Evolutionary conservation across 2,888 invertebrate genomes (phyloP).

Genomic region (Ichneumon xanthorius): DNA sequence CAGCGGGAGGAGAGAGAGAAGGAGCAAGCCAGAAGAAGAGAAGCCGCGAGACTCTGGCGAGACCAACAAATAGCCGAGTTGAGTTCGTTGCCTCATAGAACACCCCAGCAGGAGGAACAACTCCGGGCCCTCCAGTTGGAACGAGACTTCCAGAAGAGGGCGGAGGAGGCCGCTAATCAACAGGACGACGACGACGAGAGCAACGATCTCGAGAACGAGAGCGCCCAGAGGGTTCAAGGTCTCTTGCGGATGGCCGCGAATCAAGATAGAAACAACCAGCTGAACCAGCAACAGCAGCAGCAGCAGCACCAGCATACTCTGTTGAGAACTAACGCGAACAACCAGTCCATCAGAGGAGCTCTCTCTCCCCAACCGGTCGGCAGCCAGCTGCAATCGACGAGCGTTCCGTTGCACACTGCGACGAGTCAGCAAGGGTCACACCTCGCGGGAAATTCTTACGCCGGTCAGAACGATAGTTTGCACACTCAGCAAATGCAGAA

Average conservation of each 20-base stretch:
- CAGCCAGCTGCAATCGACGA: conserved; percentile 81
- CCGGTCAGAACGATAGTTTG: conserved; percentile 71
- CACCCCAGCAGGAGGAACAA: conserved; percentile 94
- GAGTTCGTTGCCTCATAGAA: conserved; percentile 89
- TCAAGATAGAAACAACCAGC: conserved; percentile 78
- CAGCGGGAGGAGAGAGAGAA: conserved; percentile 96
- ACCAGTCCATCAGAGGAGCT: conserved; percentile 79
- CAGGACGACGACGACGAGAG: conserved; percentile 89
- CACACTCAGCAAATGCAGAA: conserved; percentile 63
- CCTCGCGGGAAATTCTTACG: conserved; percentile 72
- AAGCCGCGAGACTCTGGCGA: conserved; percentile 92
- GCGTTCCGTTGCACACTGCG: conserved; percentile 80
- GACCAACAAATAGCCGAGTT: conserved; percentile 95
- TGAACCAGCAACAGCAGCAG: conserved; percentile 60
- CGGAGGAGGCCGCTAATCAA: conserved; percentile 91
- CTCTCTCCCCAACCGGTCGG: conserved; percentile 82
- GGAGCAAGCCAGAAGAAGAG: conserved; percentile 90
- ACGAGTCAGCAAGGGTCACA: conserved; percentile 76
- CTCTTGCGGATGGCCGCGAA: conserved; percentile 85
- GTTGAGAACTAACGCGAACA: conserved; percentile 74
- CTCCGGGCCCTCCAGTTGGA: conserved; percentile 95
- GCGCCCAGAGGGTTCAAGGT: conserved; percentile 85
- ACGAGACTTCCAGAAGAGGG: conserved; percentile 96
- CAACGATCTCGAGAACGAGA: conserved; percentile 84
- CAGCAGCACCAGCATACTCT: conserved; percentile 77